Conservation (phyloP, 2,797 vertebrate species). For the Sciurus vulgaris region DNA sequence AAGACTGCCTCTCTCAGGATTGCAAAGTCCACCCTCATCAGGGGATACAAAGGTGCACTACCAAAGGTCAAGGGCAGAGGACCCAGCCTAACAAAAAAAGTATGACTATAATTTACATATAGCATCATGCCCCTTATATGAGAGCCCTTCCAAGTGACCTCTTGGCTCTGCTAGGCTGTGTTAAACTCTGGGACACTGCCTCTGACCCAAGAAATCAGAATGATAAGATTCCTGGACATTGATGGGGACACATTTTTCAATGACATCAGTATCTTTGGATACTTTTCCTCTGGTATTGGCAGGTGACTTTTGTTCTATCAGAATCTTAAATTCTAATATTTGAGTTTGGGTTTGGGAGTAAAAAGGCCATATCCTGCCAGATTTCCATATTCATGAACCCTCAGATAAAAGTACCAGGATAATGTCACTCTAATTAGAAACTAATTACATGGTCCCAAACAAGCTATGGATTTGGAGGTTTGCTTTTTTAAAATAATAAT, state of each 20-base stretch:
- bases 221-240: not conserved
- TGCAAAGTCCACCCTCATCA: not conserved
- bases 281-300: not conserved
- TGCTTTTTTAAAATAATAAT: not conserved
- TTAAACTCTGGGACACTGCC: not conserved
- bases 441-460: not conserved
- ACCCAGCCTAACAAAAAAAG: not conserved
- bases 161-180: not conserved
- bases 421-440: not conserved
- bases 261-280: not conserved
- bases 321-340: conserved; percentile 7
- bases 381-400: not conserved
- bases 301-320: not conserved
- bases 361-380: not conserved
- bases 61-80: not conserved
- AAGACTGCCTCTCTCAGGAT: not conserved
- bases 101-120: not conserved
- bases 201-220: not conserved
- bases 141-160: not conserved
- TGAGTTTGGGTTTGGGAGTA: not conserved
- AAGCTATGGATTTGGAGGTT: not conserved
- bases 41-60: not conserved
- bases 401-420: not conserved
- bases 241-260: not conserved
- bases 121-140: not conserved